These are phyloP conservation scores for Lytechinus pictus DNA, from an alignment of 35 echinoderm and acorn worm species.

Conservation along the genomic window DNA sequence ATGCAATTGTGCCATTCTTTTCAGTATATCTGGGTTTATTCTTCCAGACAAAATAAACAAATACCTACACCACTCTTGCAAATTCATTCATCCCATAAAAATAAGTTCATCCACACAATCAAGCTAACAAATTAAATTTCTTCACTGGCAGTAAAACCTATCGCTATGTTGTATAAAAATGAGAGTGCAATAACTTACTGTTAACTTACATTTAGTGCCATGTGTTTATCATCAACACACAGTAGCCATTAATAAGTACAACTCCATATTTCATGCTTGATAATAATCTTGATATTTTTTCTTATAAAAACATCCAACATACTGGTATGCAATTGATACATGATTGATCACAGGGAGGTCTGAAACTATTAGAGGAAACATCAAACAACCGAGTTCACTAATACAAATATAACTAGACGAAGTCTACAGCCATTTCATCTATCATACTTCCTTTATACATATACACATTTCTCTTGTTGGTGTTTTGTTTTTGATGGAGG, in stretches of 20 bases:
- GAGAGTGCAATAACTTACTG: not conserved
- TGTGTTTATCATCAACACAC: not conserved
- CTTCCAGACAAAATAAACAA: not conserved
- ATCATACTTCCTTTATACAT: not conserved
- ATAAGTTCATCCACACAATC: not conserved
- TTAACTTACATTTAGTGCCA: too few relatives aligned
- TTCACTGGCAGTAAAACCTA: not conserved
- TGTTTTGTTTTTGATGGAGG: not conserved
- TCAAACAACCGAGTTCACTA: not conserved
- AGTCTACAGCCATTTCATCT: not conserved
- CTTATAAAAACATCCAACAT: not conserved
- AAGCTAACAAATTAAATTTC: not conserved
- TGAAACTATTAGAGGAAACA: not conserved
- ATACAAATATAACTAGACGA: not conserved
- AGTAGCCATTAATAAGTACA: not conserved
- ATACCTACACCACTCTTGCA: not conserved
- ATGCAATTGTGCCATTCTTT: not conserved
- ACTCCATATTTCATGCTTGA: not conserved
- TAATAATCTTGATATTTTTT: not conserved
- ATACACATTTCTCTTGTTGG: not conserved
- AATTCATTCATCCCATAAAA: slow-evolving; percentile 13
- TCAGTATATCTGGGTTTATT: not conserved
- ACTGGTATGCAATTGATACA: not conserved
- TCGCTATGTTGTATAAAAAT: not conserved
- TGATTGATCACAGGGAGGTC: not conserved